phyloP scores from a whole-genome alignment of 1,140 invertebrate genomes.

The Reticulitermes speratus region DNA sequence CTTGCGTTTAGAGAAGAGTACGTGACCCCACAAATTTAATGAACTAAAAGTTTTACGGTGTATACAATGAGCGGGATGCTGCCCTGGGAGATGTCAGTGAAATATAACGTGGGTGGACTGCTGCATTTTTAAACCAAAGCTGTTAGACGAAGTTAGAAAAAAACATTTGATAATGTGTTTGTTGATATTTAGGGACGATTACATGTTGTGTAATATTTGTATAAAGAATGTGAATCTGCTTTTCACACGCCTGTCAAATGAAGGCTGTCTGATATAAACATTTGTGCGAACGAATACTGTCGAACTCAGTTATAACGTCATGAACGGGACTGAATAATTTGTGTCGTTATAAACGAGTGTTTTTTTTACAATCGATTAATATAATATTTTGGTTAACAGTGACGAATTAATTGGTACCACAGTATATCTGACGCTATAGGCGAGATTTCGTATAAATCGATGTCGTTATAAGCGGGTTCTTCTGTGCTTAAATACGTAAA shows the following conservation, averaged over 20 bases:
- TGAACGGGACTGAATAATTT: no score
- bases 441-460: no score
- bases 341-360: no score
- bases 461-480: no score
- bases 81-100: not conserved
- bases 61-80: not conserved
- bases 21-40: slow-evolving; percentile 14
- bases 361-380: no score
- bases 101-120: not conserved
- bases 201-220: not conserved
- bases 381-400: no score
- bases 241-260: not conserved
- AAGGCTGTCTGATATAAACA: no score
- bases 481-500: no score
- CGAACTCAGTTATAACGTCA: no score
- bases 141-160: not conserved
- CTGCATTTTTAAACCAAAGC: not conserved
- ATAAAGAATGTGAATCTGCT: not conserved
- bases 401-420: no score
- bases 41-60: not conserved
- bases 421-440: no score
- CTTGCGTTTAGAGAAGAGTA: not conserved
- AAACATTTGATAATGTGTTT: not conserved
- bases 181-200: not conserved
- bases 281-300: no score